These are phyloP conservation scores for Mesorhabditis belari DNA, from an alignment of 2,888 invertebrate genomes.

Conservation along the genomic window DNA sequence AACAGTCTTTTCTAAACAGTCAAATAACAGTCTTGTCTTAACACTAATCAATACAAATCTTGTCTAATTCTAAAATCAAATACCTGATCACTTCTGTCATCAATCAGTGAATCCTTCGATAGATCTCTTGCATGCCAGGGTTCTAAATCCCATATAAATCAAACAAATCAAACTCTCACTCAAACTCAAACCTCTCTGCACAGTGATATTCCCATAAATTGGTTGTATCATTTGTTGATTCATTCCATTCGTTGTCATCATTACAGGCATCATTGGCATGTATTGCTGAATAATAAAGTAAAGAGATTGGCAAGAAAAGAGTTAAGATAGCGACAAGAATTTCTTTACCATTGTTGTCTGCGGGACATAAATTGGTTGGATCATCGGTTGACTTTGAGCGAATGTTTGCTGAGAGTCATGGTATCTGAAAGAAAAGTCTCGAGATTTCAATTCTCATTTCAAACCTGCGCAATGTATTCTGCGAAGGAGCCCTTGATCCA, in stretches of 20 bases:
- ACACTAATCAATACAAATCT: too few relatives aligned
- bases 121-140: background rate
- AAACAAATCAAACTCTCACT: too few relatives aligned
- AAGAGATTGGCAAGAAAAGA: too few relatives aligned
- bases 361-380: background rate
- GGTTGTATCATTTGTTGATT: background rate
- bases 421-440: background rate
- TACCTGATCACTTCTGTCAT: background rate
- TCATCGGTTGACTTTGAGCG: background rate
- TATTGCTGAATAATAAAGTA: constrained; percentile 4
- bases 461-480: background rate
- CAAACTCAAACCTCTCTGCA: too few relatives aligned
- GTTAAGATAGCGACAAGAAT: too few relatives aligned
- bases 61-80: too few relatives aligned
- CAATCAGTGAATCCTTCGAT: background rate
- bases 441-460: background rate
- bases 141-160: too few relatives aligned
- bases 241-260: constrained; percentile 24
- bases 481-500: background rate
- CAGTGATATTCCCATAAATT: background rate
- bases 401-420: background rate
- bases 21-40: too few relatives aligned
- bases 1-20: too few relatives aligned
- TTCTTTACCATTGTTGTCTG: too few relatives aligned
- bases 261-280: constrained; percentile 30